phyloP scores from a whole-genome alignment of 1,140 invertebrate species.

The Eriosoma lanigerum region DNA sequence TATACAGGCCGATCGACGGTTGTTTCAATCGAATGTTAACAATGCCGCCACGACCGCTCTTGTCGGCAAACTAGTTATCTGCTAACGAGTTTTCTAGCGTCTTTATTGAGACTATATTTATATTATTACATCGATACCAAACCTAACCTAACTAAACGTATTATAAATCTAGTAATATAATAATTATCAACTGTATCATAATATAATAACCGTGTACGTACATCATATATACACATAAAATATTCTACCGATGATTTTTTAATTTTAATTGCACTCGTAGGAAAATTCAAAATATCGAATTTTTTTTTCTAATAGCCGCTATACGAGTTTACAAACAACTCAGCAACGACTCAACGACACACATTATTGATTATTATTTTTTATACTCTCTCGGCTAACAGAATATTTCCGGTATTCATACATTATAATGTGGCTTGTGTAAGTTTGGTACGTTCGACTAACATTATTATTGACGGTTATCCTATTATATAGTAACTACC shows the following conservation, averaged over 20 bases:
- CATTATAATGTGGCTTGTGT: neutral
- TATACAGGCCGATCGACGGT: neutral
- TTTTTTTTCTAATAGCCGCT: too few relatives aligned
- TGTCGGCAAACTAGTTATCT: constrained; percentile 25
- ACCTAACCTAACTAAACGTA: too few relatives aligned
- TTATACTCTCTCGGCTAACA: neutral
- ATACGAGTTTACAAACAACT: too few relatives aligned
- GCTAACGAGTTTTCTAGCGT: constrained; percentile 34
- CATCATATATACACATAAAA: neutral
- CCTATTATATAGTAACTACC: neutral
- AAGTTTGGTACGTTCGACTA: neutral
- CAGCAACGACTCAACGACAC: neutral
- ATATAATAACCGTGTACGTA: too few relatives aligned
- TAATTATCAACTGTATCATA: too few relatives aligned
- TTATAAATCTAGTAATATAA: too few relatives aligned
- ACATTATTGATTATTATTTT: constrained; percentile 17
- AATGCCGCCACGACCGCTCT: neutral
- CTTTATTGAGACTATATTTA: neutral
- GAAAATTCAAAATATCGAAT: neutral
- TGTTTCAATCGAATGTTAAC: constrained; percentile 5
- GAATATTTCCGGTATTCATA: neutral
- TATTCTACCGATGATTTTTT: neutral
- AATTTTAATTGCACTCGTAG: neutral
- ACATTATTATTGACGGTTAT: constrained; percentile 22
- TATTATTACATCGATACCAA: neutral